Evolutionary conservation across 2,797 vertebrate species (phyloP), one percentile per base, ranked within the genome.

Genomic region (Alfaro cultratus): DNA sequence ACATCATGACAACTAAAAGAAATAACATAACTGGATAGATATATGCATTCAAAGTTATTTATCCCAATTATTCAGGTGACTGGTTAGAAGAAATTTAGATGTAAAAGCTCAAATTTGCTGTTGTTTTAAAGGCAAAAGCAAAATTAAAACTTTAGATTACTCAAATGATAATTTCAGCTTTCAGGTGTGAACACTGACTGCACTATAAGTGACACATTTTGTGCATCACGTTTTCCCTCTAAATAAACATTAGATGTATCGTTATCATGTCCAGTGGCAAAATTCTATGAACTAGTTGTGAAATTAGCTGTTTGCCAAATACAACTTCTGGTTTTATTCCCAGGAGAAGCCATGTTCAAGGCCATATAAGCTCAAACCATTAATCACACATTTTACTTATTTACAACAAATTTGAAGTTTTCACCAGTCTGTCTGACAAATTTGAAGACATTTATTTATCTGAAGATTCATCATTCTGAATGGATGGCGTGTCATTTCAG

Each of bases 231-330:
- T 68, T 79, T 39, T n/a, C 15, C 13, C n/a, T 55, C 49, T 78
- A 43, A 87, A 87, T 78, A 46, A 87, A 88, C 75, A 79, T 4
- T 45, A 73, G 47, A 72, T n/a, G 68, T 47, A 11, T 16, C 73
- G 9, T 78, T 72, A 68, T 77, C 46, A 53, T 68, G 80, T 76
- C 74, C 16, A 80, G 73, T 83, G 78, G 77, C 36, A 36, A 70
- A 49, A 75, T 76, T 86, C 45, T 88, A 74, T 82, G 73, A 88
- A 78, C 86, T 86, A 78, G 82, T 85, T 89, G 87, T 87, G 86
- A 91, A 84, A 77, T 85, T 84, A 74, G 64, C 72, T 89, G 83
- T 88, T 90, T 90, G 74, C 79, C 71, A 84, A 71, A 51, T 72
- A 23, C 43, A 15, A 45, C 26, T 76, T 85, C 73, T 85, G 47